phyloP scores from a whole-genome alignment of 2,113 vertebrate species.

The Cynoglossus semilaevis region DNA sequence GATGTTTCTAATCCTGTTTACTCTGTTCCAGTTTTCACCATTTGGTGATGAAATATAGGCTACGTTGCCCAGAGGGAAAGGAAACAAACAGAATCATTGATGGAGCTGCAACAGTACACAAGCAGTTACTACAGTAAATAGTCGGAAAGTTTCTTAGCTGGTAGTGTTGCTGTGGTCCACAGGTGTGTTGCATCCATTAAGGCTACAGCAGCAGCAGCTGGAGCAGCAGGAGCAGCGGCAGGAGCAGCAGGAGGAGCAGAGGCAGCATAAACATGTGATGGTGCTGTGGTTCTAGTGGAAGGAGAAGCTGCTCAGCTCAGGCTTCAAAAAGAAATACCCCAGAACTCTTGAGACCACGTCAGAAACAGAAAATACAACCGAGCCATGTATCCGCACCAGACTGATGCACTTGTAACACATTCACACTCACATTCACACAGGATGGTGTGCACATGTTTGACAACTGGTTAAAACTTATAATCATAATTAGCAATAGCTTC shows the following conservation, averaged over 20 bases:
- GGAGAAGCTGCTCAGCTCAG: constrained; percentile 36
- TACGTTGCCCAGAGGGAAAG: constrained; percentile 29
- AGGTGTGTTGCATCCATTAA: constrained; percentile 53
- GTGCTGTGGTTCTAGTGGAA: constrained; percentile 28
- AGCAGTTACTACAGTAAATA: constrained; percentile 38
- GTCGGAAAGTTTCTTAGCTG: background rate
- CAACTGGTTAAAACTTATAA: no score
- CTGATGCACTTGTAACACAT: no score
- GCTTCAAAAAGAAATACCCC: constrained; percentile 11
- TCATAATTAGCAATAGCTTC: no score
- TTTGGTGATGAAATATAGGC: constrained; percentile 34
- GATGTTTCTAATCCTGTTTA: constrained; percentile 29
- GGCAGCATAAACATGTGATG: constrained; percentile 7
- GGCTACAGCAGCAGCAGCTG: constrained; percentile 18
- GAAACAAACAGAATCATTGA: constrained; percentile 33
- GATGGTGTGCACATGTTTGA: no score
- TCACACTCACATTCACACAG: no score
- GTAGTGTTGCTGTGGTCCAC: constrained; percentile 45
- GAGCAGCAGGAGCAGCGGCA: no score
- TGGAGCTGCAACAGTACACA: constrained; percentile 24
- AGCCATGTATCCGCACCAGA: no score
- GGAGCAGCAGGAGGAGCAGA: no score
- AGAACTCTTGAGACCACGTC: no score
- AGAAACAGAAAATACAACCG: no score
- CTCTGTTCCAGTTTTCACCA: constrained; percentile 37